phyloP scores from a whole-genome alignment of 2,888 invertebrate species.

The Drosophila meridiana region DNA sequence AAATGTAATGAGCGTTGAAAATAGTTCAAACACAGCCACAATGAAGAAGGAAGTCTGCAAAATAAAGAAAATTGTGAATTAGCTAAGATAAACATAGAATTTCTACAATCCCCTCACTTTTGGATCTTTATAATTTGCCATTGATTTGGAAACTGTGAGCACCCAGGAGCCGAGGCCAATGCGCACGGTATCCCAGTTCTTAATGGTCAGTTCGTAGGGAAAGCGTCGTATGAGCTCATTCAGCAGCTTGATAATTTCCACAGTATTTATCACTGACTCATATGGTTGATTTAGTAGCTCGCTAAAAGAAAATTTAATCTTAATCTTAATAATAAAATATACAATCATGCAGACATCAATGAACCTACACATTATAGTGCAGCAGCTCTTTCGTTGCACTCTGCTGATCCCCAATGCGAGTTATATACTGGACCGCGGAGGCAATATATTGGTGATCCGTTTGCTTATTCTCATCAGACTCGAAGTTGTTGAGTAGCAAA shows the following conservation, averaged over 20 bases:
- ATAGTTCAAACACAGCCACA: slow-evolving; percentile 86
- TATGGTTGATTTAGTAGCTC: slow-evolving; percentile 72
- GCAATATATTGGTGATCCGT: slow-evolving; percentile 80
- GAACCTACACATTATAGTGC: slow-evolving; percentile 85
- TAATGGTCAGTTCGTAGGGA: slow-evolving; percentile 78
- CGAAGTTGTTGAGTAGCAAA: slow-evolving; percentile 82
- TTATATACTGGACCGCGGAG: slow-evolving; percentile 77
- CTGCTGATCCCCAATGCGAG: slow-evolving; percentile 80
- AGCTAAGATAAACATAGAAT: not conserved
- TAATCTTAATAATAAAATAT: not conserved
- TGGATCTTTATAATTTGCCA: slow-evolving; percentile 85
- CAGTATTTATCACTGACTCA: slow-evolving; percentile 68
- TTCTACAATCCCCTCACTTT: slow-evolving; percentile 85
- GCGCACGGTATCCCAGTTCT: slow-evolving; percentile 91
- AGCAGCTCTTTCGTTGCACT: slow-evolving; percentile 82
- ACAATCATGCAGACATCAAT: not conserved
- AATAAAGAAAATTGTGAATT: not conserved
- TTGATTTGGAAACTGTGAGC: slow-evolving; percentile 85
- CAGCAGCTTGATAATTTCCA: slow-evolving; percentile 83
- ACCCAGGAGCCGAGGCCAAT: slow-evolving; percentile 90
- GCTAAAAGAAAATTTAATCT: slow-evolving; percentile 46
- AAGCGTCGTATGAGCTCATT: slow-evolving; percentile 77
- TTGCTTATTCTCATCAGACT: slow-evolving; percentile 73
- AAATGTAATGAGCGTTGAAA: slow-evolving; percentile 85
- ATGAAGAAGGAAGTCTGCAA: slow-evolving; percentile 86